Conservation (phyloP, 2,113 vertebrate genomes). For the Sus scrofa region T2T-Sscrofa CM000830.6:125402501-125403000, state of each 20-base stretch:
- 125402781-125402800: constrained; percentile 68
- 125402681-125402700: constrained; percentile 66
- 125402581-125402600: neutral
- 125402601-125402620: constrained; percentile 62
- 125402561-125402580: constrained; percentile 67
- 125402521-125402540: constrained; percentile 41
- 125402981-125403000: constrained; percentile 78
- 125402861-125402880: constrained; percentile 78
- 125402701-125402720: constrained; percentile 18
- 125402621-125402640: constrained; percentile 41
- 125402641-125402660: constrained; percentile 46
- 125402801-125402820: constrained; percentile 79
- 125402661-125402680: constrained; percentile 64
- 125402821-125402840: constrained; percentile 65
- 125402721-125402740: constrained; percentile 58
- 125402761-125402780: constrained; percentile 60
- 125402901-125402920: constrained; percentile 81
- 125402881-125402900: constrained; percentile 74
- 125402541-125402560: constrained; percentile 55
- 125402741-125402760: constrained; percentile 37
- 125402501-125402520: constrained; percentile 56
- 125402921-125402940: constrained; percentile 78
- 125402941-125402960: constrained; percentile 69
- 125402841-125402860: constrained; percentile 76
- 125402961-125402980: constrained; percentile 82